Conservation (phyloP, 2,797 vertebrate genomes). For the Taenioides sp. region DNA sequence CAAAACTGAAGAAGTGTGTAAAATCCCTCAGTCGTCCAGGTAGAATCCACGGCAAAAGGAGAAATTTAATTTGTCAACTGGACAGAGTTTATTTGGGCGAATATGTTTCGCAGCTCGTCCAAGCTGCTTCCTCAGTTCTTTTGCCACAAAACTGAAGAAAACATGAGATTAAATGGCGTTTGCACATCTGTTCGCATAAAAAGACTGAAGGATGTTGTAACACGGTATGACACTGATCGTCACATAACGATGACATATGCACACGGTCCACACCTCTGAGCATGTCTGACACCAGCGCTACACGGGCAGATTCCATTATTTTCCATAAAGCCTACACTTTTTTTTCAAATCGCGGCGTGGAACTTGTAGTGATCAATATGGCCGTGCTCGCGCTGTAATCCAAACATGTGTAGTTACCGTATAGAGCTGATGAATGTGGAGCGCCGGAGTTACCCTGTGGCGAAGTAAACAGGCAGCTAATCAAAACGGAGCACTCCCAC, state of each 20-base stretch:
- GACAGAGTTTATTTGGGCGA: too few species aligned
- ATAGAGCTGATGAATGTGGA: neutral
- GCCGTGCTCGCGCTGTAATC: neutral
- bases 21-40: too few species aligned
- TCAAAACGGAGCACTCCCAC: neutral
- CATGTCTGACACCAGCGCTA: neutral
- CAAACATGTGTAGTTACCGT: neutral
- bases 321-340: neutral
- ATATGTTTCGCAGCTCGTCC: too few species aligned
- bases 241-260: constrained; percentile 21
- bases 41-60: too few species aligned
- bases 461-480: neutral
- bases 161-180: too few species aligned
- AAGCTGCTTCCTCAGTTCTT: too few species aligned
- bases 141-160: too few species aligned
- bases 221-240: constrained; percentile 3
- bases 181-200: neutral
- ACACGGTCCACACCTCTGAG: neutral
- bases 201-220: neutral
- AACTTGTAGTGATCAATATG: neutral
- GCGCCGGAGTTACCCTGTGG: neutral
- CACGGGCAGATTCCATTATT: neutral
- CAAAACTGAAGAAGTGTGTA: too few species aligned
- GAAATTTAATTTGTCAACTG: too few species aligned
- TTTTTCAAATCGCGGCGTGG: neutral